Base-by-base conservation (phyloP, 2,888 invertebrate genomes). In the Hecatera dysodea region DNA sequence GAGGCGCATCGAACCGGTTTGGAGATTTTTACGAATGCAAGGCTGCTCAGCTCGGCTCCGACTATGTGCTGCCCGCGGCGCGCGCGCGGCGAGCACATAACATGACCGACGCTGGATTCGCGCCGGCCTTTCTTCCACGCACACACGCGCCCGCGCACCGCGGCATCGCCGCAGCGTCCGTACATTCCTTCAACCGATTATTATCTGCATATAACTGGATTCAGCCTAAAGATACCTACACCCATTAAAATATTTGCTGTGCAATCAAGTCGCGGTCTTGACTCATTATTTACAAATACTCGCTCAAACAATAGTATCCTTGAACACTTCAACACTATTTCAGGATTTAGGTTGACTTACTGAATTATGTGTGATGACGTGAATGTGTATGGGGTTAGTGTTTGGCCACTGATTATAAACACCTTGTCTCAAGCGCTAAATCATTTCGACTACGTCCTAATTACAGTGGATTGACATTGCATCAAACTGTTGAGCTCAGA, bases 21-120 rank as follows among this genome's bases (percentile, higher is more conserved):
- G 90, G 89, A 95, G 93, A 95, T 96, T 96, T 95, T 96, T 96
- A 96, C 96, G 95, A 95, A 96, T 95, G 95, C 96, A 95, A 95
- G 95, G 93, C 94, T 94, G 93, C 91, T 90, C 88, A 91, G 92
- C 88, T 87, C 89, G 91, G 87, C 88, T 84, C 89, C 87, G 90
- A 90, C 93, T 93, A 94, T 94, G 92, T 94, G 93, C 93, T 88
- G 91, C 91, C 93, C 84, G 92, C 90, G 89, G 92, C 83, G 83
- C 88, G 90, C 33, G 33, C n/a, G 33, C 94, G 83, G 44, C 94
- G 83, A 88, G 90, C 94, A 95, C 91, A 95, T 95, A 94, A 93
- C 94, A 91, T 93, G 91, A 90, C 91, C 93, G 90, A 84, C 92
- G 92, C 86, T 88, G 93, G 94, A 95, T 95, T 95, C 94, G 95